Evolutionary conservation across 2,113 vertebrate species (phyloP).

Genomic region (Centropristis striata): DNA sequence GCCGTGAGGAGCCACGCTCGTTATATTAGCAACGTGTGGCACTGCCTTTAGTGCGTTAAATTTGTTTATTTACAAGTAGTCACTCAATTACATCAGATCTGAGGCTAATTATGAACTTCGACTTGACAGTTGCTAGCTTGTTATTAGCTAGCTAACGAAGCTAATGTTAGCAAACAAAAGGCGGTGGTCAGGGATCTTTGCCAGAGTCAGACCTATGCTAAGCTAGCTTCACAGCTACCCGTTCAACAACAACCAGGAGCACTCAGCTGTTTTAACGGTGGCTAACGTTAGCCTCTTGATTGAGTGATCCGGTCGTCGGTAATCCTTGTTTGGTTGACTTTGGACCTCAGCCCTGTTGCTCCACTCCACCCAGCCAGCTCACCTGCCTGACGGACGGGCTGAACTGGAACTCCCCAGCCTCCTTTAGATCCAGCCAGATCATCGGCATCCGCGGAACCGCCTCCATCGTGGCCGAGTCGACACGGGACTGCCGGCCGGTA

Average conservation of each 20-base stretch:
- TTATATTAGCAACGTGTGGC: not conserved
- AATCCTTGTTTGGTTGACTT: constrained; percentile 61
- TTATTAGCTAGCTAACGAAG: constrained; percentile 37
- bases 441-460: constrained; percentile 98
- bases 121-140: constrained; percentile 4
- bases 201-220: constrained; percentile 19
- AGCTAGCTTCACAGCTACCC: constrained; percentile 39
- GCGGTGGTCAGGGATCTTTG: constrained; percentile 55
- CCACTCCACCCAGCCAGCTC: constrained; percentile 79
- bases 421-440: constrained; percentile 98
- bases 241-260: constrained; percentile 4
- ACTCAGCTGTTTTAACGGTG: not conserved
- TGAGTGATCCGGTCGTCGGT: constrained; percentile 18
- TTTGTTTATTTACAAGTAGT: not conserved
- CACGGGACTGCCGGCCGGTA: constrained; percentile 17
- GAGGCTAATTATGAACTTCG: constrained; percentile 7
- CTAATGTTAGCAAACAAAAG: constrained; percentile 76
- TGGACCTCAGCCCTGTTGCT: constrained; percentile 81
- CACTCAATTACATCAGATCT: not conserved
- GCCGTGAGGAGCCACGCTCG: not conserved
- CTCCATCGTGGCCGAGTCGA: constrained; percentile 88
- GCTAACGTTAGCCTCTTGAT: not conserved
- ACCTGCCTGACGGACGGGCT: constrained; percentile 86
- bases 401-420: constrained; percentile 87
- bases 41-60: not conserved